Base-by-base conservation (phyloP, 2,888 invertebrate genomes). In the Philaethria dido region DNA sequence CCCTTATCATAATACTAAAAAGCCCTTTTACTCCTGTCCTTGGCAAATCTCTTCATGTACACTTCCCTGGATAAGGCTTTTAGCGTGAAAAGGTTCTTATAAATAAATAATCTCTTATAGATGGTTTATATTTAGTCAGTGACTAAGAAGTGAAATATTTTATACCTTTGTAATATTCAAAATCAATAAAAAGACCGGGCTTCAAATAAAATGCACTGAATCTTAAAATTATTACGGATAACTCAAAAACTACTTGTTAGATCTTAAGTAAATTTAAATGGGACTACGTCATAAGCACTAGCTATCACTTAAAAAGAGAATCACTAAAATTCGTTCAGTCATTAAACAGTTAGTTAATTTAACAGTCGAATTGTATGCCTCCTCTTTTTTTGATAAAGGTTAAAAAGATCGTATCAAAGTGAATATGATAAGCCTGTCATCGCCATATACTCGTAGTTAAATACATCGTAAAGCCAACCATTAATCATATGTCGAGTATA, bases 341-440 rank as follows among this genome's bases (percentile, higher is more conserved):
- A n/a, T n/a, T n/a, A n/a, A n/a, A n/a, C n/a, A n/a, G n/a, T n/a
- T n/a, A n/a, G n/a, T n/a, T n/a, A n/a, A n/a, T n/a, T n/a, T n/a
- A n/a, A n/a, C n/a, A n/a, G n/a, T n/a, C n/a, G n/a, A n/a, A n/a
- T n/a, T n/a, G n/a, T n/a, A n/a, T n/a, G n/a, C n/a, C n/a, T n/a
- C n/a, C n/a, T n/a, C n/a, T n/a, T n/a, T n/a, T n/a, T n/a, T n/a
- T n/a, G n/a, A n/a, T n/a, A n/a, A n/a, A n/a, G n/a, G n/a, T n/a
- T n/a, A n/a, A 39, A 36, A 25, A 62, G 29, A 61, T 48, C 42
- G n/a, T 48, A 47, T 62, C 48, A 62, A 62, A 65, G 48, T 57
- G 52, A 62, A 52, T 16, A 57, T 42, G 39, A 66, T 66, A 62
- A 50, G 55, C 48, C 47, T 62, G 55, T 42, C 66, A 54, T 54